These are phyloP conservation scores for Sakesphorus luctuosus DNA, from an alignment of 2,113 vertebrate species.

Conservation along the genomic window DNA sequence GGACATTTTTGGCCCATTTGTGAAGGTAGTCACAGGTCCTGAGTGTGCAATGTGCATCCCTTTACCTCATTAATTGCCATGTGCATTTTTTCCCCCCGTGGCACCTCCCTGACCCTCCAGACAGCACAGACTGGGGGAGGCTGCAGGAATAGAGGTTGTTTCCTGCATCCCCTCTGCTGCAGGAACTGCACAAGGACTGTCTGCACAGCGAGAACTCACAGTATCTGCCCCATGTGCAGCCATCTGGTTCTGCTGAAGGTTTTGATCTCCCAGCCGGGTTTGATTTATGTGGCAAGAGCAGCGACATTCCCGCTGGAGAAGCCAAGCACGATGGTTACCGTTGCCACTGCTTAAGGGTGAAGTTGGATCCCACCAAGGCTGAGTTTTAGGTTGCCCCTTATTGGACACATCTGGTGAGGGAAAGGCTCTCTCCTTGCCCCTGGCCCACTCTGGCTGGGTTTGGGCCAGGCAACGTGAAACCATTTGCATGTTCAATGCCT, in stretches of 20 bases:
- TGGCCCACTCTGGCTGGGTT: background rate
- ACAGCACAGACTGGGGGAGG: background rate
- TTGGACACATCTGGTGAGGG: constrained; percentile 64
- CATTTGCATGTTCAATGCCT: background rate
- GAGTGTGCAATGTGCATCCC: background rate
- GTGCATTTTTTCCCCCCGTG: background rate
- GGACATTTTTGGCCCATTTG: background rate
- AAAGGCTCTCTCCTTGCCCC: background rate
- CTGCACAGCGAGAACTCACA: background rate
- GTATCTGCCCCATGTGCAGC: constrained; percentile 38
- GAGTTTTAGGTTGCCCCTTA: constrained; percentile 59
- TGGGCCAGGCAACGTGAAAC: constrained; percentile 48
- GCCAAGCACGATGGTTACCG: background rate
- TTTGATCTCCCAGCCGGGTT: constrained; percentile 60
- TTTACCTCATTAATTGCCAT: background rate
- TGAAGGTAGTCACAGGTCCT: background rate
- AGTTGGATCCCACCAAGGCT: constrained; percentile 49
- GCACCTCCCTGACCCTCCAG: background rate
- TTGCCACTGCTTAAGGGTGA: constrained; percentile 53
- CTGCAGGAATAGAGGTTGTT: background rate
- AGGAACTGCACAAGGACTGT: background rate
- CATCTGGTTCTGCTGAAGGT: constrained; percentile 69
- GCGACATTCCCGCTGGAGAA: background rate
- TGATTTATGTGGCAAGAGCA: constrained; percentile 53
- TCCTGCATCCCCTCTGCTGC: background rate